A percentile compares a stretch with the other conserved stretches of the same genome.
These are phyloP conservation scores for Ptyas mucosa DNA, from an alignment of 2,113 vertebrate genomes.

Conservation along the genomic window DNA sequence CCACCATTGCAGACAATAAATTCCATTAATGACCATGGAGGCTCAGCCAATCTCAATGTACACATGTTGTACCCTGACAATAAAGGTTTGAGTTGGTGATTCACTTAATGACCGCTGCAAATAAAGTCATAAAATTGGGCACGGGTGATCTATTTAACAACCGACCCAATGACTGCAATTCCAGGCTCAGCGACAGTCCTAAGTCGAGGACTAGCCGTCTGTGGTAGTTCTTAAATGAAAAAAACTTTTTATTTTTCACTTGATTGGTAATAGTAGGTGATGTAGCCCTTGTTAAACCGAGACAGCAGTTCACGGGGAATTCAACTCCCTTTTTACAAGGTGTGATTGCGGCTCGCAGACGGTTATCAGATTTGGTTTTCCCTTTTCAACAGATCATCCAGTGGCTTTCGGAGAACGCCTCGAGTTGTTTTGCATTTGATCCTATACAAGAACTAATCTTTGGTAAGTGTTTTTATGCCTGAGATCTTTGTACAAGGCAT, in stretches of 20 bases:
- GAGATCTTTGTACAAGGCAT: no score
- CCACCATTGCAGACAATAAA: no score
- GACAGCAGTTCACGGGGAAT: background rate
- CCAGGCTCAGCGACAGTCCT: background rate
- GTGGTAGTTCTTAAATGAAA: background rate
- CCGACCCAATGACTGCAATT: background rate
- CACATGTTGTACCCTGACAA: no score
- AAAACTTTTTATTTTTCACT: background rate
- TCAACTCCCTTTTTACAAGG: background rate
- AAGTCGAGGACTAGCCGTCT: no score
- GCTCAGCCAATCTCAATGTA: no score
- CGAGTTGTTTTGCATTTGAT: conserved; percentile 81
- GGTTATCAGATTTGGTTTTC: background rate
- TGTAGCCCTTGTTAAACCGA: background rate
- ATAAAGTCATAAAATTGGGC: no score
- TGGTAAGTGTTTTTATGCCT: conserved; percentile 72
- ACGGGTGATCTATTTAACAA: no score
- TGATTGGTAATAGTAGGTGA: background rate
- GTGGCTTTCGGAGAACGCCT: conserved; percentile 86
- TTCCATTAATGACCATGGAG: no score
- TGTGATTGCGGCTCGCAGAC: background rate
- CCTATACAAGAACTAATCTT: conserved; percentile 93
- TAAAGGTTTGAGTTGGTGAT: no score
- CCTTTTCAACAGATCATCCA: conserved; percentile 76
- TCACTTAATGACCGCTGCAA: no score